Percentiles rank a stretch among this genome's conserved stretches.
These are phyloP conservation scores for Eueides isabella DNA, from an alignment of 1,140 invertebrate genomes.

Conservation along the genomic window DNA sequence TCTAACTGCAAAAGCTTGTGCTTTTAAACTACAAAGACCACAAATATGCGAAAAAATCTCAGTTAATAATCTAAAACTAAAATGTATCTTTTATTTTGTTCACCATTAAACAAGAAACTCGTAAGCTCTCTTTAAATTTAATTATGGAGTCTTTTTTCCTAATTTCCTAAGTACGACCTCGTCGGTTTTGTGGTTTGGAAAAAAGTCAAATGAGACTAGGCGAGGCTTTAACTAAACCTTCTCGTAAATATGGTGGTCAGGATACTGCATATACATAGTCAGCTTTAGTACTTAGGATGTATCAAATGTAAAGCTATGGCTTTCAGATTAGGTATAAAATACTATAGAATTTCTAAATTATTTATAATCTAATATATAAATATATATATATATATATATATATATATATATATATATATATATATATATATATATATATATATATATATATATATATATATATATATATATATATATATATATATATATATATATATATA, in stretches of 20 bases:
- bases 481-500: too few relatives aligned
- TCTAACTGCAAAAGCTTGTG: conserved; percentile 30
- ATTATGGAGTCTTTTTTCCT: conserved; percentile 16
- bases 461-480: too few relatives aligned
- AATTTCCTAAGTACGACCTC: conserved; percentile 19
- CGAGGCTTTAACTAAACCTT: conserved; percentile 23
- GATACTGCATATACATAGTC: conserved; percentile 17
- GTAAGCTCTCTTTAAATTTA: conserved; percentile 8
- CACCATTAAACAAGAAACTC: neutral
- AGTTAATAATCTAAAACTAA: conserved; percentile 5
- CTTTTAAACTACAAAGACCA: conserved; percentile 23
- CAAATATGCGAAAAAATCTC: conserved; percentile 22
- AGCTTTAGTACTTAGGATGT: conserved; percentile 16
- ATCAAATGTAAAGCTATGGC: conserved; percentile 20
- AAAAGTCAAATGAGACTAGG: conserved; percentile 27
- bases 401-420: too few relatives aligned
- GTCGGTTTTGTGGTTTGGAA: conserved; percentile 25
- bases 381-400: too few relatives aligned
- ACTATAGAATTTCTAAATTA: neutral
- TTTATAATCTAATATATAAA: too few relatives aligned
- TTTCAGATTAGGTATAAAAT: neutral
- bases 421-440: too few relatives aligned
- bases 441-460: too few relatives aligned
- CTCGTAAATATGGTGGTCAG: conserved; percentile 36
- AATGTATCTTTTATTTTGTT: neutral